Evolutionary conservation across 2,888 invertebrate genomes (phyloP).

Genomic region (Drepanosiphum platanoidis): DNA sequence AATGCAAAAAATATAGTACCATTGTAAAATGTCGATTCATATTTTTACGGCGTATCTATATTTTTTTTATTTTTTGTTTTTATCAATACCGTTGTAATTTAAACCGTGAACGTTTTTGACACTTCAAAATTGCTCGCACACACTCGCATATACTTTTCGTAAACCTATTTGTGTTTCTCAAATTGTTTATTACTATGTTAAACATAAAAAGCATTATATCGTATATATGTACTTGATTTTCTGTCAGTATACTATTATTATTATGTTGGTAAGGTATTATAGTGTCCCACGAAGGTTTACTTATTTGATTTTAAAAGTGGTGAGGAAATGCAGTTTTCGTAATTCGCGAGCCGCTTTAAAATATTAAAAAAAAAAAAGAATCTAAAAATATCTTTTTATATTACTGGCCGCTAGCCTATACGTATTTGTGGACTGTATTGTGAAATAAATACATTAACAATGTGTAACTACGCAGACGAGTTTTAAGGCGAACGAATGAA

Average conservation of each 20-base stretch:
- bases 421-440: too few species aligned
- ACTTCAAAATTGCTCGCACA: neutral
- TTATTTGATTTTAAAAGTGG: neutral
- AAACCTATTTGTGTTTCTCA: neutral
- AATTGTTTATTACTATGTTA: neutral
- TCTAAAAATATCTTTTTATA: too few species aligned
- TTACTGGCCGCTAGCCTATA: too few species aligned
- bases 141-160: neutral
- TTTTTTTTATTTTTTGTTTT: conserved; percentile 19
- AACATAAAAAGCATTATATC: neutral
- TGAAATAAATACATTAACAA: too few species aligned
- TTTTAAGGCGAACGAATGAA: too few species aligned
- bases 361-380: too few species aligned
- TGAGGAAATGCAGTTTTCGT: neutral
- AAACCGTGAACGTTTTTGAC: conserved; percentile 22
- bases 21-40: conserved; percentile 7
- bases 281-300: neutral
- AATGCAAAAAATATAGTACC: neutral
- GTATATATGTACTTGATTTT: too few species aligned
- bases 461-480: too few species aligned
- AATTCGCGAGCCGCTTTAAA: too few species aligned
- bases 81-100: neutral
- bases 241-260: too few species aligned
- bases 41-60: neutral
- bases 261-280: neutral